Evolutionary conservation across 1,140 invertebrate genomes (phyloP).

Genomic region (Pseudachorutes palmiensis): DNA sequence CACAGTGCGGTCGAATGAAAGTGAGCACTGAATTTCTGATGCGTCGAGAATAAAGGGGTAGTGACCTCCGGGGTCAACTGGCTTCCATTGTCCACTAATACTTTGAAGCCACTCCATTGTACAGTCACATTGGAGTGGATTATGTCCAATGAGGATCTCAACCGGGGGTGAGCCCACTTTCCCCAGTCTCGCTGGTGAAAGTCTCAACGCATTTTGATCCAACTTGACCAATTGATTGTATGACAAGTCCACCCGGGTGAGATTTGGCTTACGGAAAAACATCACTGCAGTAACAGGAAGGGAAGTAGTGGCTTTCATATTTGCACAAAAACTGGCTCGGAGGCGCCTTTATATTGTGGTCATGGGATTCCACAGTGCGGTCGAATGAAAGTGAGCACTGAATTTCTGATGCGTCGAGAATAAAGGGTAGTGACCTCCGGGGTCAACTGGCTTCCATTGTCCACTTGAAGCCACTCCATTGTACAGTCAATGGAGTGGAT

Average conservation of each 20-base stretch:
- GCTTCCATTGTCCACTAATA: conserved; percentile 74
- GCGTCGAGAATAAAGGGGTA: conserved; percentile 45
- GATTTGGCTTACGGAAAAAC: too few species aligned
- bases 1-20: conserved; percentile 39
- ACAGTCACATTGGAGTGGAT: conserved; percentile 84
- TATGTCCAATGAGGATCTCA: conserved; percentile 82
- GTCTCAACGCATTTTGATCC: conserved; percentile 73
- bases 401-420: conserved; percentile 42
- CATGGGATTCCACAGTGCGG: conserved; percentile 21
- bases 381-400: conserved; percentile 40
- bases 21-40: conserved; percentile 37
- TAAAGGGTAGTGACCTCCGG: conserved; percentile 41
- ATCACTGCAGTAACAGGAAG: conserved; percentile 84
- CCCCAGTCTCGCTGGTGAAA: conserved; percentile 52
- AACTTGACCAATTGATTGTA: conserved; percentile 69
- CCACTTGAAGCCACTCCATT: conserved; percentile 75
- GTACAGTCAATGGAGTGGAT: conserved; percentile 84
- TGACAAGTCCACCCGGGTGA: too few species aligned
- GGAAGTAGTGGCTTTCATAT: conserved; percentile 81
- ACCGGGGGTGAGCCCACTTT: conserved; percentile 53
- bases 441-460: conserved; percentile 60
- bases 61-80: conserved; percentile 40
- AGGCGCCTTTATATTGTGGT: conserved; percentile 59
- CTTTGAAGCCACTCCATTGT: conserved; percentile 75
- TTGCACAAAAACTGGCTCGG: conserved; percentile 83